Base-by-base conservation (phyloP, 2,888 invertebrate species). In the Anodontia alba region DNA sequence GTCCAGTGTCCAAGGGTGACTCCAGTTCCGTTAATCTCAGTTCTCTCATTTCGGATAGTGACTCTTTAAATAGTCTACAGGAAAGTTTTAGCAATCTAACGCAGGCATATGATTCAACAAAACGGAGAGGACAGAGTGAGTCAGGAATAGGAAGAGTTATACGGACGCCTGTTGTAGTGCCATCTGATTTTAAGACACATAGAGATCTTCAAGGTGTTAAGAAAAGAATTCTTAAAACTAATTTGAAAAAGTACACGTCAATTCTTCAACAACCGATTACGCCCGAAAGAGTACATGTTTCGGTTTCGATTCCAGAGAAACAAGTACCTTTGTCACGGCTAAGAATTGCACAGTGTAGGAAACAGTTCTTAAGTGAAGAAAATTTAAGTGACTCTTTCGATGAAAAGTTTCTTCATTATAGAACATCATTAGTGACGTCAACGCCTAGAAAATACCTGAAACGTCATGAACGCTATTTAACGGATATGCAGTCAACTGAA, bases 331-430 rank as follows among this genome's bases (percentile, higher is more conserved):
- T 76, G 38, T 83, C 86, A 17, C 73, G 91, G 33, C 71, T 89
- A 29, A 90, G 88, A 86, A 91, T 92, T 33, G 46, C 87, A 12
- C 88, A 90, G 10, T 88, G 89, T n/a, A 84, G 91, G 51, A 84
- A 91, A 43, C 79, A 78, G 46, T 92, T 92, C 69, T 78, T 92
- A 8, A 92, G 92, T 80, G 89, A 89, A 49, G 90, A 91, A 73
- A 91, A 90, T 76, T 69, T 92, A n/a, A 72, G 69, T 42, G 77
- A 73, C 0, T 72, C 68, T 73, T 83, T 86, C 29, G 86, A 89
- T 29, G 88, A 87, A 1, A 86, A 86, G 72, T 90, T 91, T 77
- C 76, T 83, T 10, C 87, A 88, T 10, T 88, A 89, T 54, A 88
- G 89, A 76, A 83, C 87, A 23, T 86, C 88, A 23, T 70, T 90